Percentiles rank a stretch among this genome's conserved stretches.
Evolutionary conservation across 1,140 invertebrate genomes (phyloP).

Genomic region (Palaemon carinicauda): DNA sequence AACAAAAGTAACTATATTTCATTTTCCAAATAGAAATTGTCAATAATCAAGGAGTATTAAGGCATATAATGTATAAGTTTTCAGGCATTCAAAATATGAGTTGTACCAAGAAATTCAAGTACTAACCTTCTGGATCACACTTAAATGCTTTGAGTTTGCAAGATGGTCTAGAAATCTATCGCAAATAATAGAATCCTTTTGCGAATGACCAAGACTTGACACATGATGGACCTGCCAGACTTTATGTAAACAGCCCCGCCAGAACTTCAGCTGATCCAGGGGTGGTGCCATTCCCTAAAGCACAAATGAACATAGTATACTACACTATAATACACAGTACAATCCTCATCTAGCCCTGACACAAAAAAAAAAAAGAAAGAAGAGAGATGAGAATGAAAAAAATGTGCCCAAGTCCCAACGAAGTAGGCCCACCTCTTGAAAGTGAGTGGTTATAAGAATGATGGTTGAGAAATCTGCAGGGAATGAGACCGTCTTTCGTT

Average conservation of each 20-base stretch:
- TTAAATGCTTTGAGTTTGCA: slow-evolving; percentile 6
- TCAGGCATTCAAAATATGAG: not conserved
- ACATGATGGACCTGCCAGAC: not conserved
- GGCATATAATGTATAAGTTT: no score
- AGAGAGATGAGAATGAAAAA: no score
- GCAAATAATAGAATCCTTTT: not conserved
- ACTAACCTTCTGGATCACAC: slow-evolving; percentile 15
- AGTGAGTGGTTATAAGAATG: no score
- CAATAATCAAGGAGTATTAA: not conserved
- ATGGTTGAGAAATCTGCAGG: no score
- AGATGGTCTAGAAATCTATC: not conserved
- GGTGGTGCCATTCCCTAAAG: slow-evolving; percentile 16
- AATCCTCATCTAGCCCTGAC: no score
- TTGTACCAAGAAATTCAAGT: not conserved
- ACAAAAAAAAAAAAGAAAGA: no score
- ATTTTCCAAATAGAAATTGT: not conserved
- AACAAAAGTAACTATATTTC: no score
- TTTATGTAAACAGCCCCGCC: slow-evolving; percentile 7
- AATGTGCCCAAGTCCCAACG: no score
- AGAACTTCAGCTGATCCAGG: slow-evolving; percentile 17
- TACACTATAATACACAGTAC: no score
- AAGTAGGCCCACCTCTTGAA: no score
- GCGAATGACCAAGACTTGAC: not conserved
- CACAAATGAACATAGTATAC: not conserved
- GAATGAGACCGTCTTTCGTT: no score